Percentiles rank a stretch among this genome's conserved stretches.
phyloP scores from a whole-genome alignment of 2,888 invertebrate species.

The Cremastinae sp. region DNA sequence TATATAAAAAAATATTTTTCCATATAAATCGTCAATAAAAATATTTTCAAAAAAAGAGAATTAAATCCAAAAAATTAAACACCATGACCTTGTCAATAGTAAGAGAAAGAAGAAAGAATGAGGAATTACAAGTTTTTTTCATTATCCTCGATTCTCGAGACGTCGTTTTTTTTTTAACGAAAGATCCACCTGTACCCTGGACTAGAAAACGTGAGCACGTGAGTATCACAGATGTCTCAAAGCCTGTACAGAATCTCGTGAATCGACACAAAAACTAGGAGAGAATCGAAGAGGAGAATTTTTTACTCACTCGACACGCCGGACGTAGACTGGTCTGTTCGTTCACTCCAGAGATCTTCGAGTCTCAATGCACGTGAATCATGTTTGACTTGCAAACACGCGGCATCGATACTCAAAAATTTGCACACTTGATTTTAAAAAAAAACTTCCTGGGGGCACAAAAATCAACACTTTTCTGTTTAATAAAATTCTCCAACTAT shows the following conservation, averaged over 20 bases:
- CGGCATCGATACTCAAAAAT: constrained; percentile 65
- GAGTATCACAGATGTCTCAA: constrained; percentile 18
- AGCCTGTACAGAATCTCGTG: constrained; percentile 24
- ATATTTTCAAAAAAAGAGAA: no score
- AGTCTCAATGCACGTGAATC: constrained; percentile 71
- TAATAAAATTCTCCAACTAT: no score
- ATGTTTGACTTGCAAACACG: constrained; percentile 72
- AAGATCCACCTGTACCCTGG: constrained; percentile 12
- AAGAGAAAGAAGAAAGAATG: constrained; percentile 33
- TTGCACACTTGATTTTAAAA: background rate
- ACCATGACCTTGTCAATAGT: constrained; percentile 19
- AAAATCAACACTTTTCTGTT: no score
- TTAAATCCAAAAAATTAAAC: constrained; percentile 1
- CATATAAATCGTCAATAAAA: background rate
- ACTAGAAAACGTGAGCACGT: constrained; percentile 30
- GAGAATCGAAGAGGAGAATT: background rate
- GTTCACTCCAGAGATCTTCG: constrained; percentile 13
- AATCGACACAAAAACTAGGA: constrained; percentile 12
- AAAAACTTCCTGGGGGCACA: background rate
- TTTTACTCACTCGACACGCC: constrained; percentile 46
- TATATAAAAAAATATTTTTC: no score
- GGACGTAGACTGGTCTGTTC: constrained; percentile 54
- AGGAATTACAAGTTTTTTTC: constrained; percentile 34
- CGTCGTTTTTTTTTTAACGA: constrained; percentile 16
- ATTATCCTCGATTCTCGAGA: constrained; percentile 45